phyloP scores from a whole-genome alignment of 2,113 vertebrate species.

The Hylia prasina region DNA sequence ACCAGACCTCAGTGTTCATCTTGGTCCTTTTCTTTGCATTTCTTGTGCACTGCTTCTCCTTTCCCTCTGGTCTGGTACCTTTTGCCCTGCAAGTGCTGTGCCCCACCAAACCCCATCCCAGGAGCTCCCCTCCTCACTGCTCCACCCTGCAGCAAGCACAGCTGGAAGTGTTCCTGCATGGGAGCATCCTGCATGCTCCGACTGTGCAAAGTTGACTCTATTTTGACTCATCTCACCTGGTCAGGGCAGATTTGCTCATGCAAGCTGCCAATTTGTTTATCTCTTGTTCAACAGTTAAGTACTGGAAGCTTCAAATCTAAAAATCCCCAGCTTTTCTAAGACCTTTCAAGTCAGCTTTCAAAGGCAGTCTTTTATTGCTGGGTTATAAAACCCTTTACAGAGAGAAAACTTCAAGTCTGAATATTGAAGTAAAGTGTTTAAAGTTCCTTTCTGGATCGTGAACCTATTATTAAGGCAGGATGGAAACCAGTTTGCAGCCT shows the following conservation, averaged over 20 bases:
- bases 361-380: constrained; percentile 58
- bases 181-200: background rate
- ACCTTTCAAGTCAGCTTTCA: constrained; percentile 59
- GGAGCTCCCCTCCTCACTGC: background rate
- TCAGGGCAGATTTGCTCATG: constrained; percentile 6
- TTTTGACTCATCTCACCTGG: background rate
- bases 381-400: constrained; percentile 58
- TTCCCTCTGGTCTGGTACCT: background rate
- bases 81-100: background rate
- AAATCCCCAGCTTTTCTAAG: constrained; percentile 11
- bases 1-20: background rate
- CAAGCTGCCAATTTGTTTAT: constrained; percentile 19
- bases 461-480: constrained; percentile 34
- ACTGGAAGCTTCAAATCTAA: constrained; percentile 29
- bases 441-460: constrained; percentile 50
- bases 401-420: constrained; percentile 59
- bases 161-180: background rate
- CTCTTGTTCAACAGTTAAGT: constrained; percentile 26
- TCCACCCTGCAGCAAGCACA: background rate
- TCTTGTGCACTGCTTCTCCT: background rate
- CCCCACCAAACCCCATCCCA: background rate
- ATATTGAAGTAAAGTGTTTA: constrained; percentile 60
- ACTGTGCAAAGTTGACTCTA: background rate
- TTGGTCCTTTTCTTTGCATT: background rate
- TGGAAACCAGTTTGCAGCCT: constrained; percentile 46